phyloP scores from a whole-genome alignment of 2,113 vertebrate genomes.

The Scopus umbretta region DNA sequence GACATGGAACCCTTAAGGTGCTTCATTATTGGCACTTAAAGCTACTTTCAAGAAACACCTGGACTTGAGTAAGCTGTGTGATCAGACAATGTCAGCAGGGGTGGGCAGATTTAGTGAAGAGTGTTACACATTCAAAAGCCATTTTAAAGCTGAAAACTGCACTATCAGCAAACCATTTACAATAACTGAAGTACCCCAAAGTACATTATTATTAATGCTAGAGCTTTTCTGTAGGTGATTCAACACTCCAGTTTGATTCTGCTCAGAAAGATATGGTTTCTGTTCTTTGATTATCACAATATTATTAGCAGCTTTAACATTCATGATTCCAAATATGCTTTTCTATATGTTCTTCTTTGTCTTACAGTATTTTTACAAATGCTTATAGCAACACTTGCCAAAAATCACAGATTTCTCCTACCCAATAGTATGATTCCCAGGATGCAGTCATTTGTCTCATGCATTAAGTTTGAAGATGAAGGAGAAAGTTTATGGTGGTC shows the following conservation, averaged over 20 bases:
- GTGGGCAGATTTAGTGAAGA: neutral
- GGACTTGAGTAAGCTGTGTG: slow-evolving; percentile 5
- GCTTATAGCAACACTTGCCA: neutral
- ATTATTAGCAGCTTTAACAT: neutral
- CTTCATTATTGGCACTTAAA: slow-evolving; percentile 52
- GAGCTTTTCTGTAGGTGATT: neutral
- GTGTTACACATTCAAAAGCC: slow-evolving; percentile 13
- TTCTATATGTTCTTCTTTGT: neutral
- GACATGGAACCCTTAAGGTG: neutral
- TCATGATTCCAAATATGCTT: neutral
- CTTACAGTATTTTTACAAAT: neutral
- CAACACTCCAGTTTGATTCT: neutral
- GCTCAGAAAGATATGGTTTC: neutral
- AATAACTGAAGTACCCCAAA: neutral
- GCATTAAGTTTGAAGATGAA: neutral
- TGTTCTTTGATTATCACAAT: neutral
- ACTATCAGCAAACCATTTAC: slow-evolving; percentile 25
- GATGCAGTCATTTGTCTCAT: slow-evolving; percentile 7
- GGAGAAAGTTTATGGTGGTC: neutral
- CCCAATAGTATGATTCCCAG: neutral
- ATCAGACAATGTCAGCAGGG: slow-evolving; percentile 19
- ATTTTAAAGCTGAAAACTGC: slow-evolving; percentile 34
- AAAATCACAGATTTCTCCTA: neutral
- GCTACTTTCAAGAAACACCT: slow-evolving; percentile 41
- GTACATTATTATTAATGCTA: neutral